These are phyloP conservation scores for Myotis yumanensis DNA, from an alignment of 2,113 vertebrate species.

Conservation along the genomic window DNA sequence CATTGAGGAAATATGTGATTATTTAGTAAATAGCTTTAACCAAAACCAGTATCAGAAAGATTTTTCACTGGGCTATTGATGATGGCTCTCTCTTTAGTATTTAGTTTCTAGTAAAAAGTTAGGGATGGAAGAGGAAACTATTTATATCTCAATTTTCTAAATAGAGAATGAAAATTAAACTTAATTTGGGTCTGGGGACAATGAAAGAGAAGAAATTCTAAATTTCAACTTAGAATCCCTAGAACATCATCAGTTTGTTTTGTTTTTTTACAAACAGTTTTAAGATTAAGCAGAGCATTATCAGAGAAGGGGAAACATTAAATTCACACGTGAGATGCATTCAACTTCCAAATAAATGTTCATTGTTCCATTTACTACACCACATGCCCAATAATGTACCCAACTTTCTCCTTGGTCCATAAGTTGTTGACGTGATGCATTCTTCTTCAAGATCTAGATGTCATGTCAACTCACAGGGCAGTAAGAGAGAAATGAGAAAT, in stretches of 20 bases:
- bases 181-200: neutral
- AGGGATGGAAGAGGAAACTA: neutral
- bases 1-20: neutral
- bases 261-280: neutral
- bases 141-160: neutral
- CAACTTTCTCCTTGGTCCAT: constrained; percentile 41
- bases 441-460: neutral
- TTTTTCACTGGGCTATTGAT: neutral
- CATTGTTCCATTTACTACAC: constrained; percentile 71
- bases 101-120: neutral
- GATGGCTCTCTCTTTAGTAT: neutral
- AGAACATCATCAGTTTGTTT: neutral
- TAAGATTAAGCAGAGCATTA: neutral
- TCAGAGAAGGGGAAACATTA: neutral
- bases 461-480: neutral
- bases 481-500: constrained; percentile 14
- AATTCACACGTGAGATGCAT: constrained; percentile 27
- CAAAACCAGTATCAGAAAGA: neutral
- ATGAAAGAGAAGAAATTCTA: neutral
- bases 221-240: neutral
- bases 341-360: constrained; percentile 74
- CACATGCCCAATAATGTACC: constrained; percentile 59
- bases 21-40: neutral
- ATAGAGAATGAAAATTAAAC: constrained; percentile 19
- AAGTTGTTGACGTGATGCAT: neutral